Evolutionary conservation across 2,888 invertebrate species (phyloP).

Genomic region (Lasioglossum oenotherae): DNA sequence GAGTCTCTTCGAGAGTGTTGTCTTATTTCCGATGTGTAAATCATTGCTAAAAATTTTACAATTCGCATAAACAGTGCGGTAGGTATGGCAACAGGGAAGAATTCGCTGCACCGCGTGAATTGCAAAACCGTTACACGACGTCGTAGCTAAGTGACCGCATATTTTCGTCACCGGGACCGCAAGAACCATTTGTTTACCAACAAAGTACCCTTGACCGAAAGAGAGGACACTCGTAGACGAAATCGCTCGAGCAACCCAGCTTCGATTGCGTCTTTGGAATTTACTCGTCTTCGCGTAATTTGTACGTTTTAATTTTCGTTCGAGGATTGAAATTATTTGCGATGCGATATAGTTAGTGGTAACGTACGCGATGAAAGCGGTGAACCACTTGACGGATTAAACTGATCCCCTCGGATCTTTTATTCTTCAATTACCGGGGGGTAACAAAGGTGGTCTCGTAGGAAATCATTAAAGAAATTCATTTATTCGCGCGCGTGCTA

Average conservation of each 20-base stretch:
- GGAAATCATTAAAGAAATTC: constrained; percentile 7
- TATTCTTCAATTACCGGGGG: not conserved
- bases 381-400: not conserved
- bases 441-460: not conserved
- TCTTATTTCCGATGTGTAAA: not conserved
- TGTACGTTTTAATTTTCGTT: not conserved
- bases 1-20: not conserved
- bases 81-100: not conserved
- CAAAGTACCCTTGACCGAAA: constrained; percentile 44
- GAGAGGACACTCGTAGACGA: constrained; percentile 20
- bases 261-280: not conserved
- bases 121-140: not conserved
- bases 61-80: not conserved
- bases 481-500: not conserved
- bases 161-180: constrained; percentile 38
- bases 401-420: not conserved
- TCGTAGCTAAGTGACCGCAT: not conserved
- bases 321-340: not conserved
- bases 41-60: not conserved
- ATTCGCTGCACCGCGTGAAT: not conserved
- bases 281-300: not conserved
- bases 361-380: not conserved
- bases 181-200: constrained; percentile 50
- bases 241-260: not conserved
- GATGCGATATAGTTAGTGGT: not conserved